Base-by-base conservation (phyloP, 2,113 vertebrate species). In the Macrotis lagotis region DNA sequence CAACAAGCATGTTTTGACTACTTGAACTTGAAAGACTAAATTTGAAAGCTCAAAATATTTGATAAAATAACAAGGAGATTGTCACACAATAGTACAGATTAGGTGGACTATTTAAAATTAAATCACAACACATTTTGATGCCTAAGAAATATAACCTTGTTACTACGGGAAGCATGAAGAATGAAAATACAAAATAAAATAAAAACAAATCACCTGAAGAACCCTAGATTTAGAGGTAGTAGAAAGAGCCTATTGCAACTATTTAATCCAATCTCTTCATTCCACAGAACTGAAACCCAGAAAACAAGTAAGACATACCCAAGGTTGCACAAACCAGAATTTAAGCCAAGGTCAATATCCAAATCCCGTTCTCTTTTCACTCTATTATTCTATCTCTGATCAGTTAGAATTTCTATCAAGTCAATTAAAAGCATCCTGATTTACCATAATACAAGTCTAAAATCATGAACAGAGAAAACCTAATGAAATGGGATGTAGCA, bases 1-100 rank as follows among this genome's bases (percentile, higher is more conserved):
- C 14, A 16, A 16, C 31, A 37, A 74, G 59, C 37, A 74, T 74
- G 16, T 74, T 53, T 74, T 14, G 31, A 74, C 31, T 74, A 19
- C 11, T n/a, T 74, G 59, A 74, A 74, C 16, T 94, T 92, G 94
- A 89, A 94, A 91, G 94, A 91, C 93, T 92, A 90, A 97, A 96
- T 91, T 96, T 97, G 97, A 97, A 97, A 96, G 94, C 90, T n/a
- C 93, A 88, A 97, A 95, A 94, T 95, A 97, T 96, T 95, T 97
- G 97, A 95, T 95, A 97, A 94, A 97, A 94, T 96, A 96, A 95
- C 97, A 96, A 92, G 93, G 95, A 94, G 92, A 97, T 88, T 96
- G 93, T 96, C 97, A 92, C 94, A 93, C 95, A 97, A 88, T 92
- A 94, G 93, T 95, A 92, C 0, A 0, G 59, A 94, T 95, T 74